A percentile compares a stretch with the other conserved stretches of the same genome.
Conservation (phyloP, 2,888 invertebrate genomes). For the Drosophila mettleri region DNA sequence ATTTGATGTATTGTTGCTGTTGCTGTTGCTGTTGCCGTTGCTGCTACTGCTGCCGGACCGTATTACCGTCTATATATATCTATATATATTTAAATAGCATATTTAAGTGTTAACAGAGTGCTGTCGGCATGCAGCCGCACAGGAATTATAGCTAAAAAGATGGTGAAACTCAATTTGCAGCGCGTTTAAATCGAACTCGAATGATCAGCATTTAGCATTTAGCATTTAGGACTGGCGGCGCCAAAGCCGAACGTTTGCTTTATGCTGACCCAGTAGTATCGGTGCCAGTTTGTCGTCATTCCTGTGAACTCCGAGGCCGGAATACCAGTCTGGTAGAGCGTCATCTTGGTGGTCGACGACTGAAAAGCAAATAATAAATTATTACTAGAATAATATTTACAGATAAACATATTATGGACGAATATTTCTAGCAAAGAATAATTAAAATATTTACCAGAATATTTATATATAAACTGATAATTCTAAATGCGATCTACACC, state of each 20-base stretch:
- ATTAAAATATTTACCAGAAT: too few species aligned
- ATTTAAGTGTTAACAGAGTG: constrained; percentile 48
- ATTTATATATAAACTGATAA: too few species aligned
- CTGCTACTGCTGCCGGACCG: constrained; percentile 25
- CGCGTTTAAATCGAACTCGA: constrained; percentile 34
- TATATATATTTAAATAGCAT: constrained; percentile 37
- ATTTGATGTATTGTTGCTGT: constrained; percentile 12
- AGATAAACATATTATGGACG: too few species aligned
- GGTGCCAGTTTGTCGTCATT: constrained; percentile 95
- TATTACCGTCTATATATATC: constrained; percentile 11
- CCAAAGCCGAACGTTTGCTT: constrained; percentile 87
- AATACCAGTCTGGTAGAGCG: constrained; percentile 92
- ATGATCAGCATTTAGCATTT: constrained; percentile 20
- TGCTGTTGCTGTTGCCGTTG: constrained; percentile 10
- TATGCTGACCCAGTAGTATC: constrained; percentile 98
- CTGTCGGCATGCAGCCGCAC: constrained; percentile 15
- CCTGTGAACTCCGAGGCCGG: constrained; percentile 92
- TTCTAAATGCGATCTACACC: too few species aligned
- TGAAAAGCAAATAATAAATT: constrained; percentile 77
- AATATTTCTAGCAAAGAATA: too few species aligned
- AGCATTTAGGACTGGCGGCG: constrained; percentile 29
- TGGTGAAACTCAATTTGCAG: constrained; percentile 33
- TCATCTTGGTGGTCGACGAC: constrained; percentile 94
- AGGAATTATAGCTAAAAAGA: constrained; percentile 57
- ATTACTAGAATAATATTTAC: neutral